phyloP scores from a whole-genome alignment of 2,113 vertebrate species.

The Lucifuga dentata region DNA sequence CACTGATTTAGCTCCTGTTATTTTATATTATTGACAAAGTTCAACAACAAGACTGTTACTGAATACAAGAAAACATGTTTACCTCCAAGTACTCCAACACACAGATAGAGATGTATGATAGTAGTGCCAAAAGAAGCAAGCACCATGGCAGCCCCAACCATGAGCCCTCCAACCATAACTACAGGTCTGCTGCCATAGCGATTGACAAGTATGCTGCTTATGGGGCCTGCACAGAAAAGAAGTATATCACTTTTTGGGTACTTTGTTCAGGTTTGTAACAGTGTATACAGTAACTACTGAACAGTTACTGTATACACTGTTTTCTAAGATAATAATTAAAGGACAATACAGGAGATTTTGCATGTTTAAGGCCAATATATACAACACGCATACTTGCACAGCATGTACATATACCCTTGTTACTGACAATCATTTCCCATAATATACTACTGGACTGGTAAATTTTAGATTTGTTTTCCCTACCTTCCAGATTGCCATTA shows the following conservation, averaged over 20 bases:
- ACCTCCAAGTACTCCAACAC: constrained; percentile 87
- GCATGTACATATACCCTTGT: too few species aligned
- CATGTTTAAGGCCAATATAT: too few species aligned
- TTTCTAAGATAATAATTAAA: too few species aligned
- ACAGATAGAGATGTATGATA: constrained; percentile 87
- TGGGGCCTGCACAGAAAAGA: constrained; percentile 77
- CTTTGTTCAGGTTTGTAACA: background rate
- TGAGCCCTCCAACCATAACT: constrained; percentile 84
- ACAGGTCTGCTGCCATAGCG: constrained; percentile 87
- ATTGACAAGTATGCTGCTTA: constrained; percentile 86
- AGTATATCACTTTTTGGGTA: background rate
- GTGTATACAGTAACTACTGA: background rate
- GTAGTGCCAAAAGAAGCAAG: constrained; percentile 83
- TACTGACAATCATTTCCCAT: too few species aligned
- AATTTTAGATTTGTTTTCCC: too few species aligned
- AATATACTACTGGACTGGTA: too few species aligned
- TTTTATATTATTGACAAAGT: background rate
- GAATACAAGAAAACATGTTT: constrained; percentile 23
- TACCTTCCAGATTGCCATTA: too few species aligned
- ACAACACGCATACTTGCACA: too few species aligned
- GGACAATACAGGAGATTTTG: too few species aligned
- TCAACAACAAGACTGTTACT: background rate
- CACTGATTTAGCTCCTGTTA: too few species aligned
- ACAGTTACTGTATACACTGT: too few species aligned
- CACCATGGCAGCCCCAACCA: constrained; percentile 83